Evolutionary conservation across 2,797 vertebrate species (phyloP), one percentile per base, ranked within the genome.

Genomic region (Sparidentex hasta): DNA sequence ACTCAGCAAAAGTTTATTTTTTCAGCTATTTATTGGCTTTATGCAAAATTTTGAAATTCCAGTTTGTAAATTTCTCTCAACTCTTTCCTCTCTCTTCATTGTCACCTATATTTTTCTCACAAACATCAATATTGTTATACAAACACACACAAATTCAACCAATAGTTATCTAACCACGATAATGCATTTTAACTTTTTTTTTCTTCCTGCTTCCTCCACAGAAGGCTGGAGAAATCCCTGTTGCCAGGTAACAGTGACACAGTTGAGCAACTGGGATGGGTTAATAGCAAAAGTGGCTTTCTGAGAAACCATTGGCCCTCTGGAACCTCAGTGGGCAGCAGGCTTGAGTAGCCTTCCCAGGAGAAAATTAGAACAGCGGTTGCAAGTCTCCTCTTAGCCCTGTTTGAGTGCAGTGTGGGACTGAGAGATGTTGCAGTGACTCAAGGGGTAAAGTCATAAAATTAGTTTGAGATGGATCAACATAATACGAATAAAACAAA

Each of bases 231-330:
- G 54, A 55, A 71, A 62, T 11, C 74, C 41, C 41, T 65, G 87
- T 88, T 90, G 83, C 87, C 84, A 82, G 81, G 87, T 87, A 90
- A 90, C 86, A 67, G 46, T 57, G 54, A 65, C 65, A 78, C 16
- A 59, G 50, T 21, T 47, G 47, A 82, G 65, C 14, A 27, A 68
- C 16, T 66, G 21, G 23, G 63, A 1, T 54, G 64, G 51, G 27
- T 21, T 79, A 73, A 82, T 73, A 50, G 67, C 27, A 46, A 1
- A 58, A 83, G 63, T 54, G 59, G 1, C 69, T 71, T 77, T 52
- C 29, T 67, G 51, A 72, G 65, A 25, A 78, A 20, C 29, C 20
- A 65, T 25, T 44, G 58, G 71, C 83, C 25, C 33, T 23, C 9
- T 46, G 55, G 80, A 77, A 33, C 18, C 64, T 43, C 25, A 18